Evolutionary conservation across 1,140 invertebrate genomes (phyloP).

Genomic region (Drosophila dunni): DNA sequence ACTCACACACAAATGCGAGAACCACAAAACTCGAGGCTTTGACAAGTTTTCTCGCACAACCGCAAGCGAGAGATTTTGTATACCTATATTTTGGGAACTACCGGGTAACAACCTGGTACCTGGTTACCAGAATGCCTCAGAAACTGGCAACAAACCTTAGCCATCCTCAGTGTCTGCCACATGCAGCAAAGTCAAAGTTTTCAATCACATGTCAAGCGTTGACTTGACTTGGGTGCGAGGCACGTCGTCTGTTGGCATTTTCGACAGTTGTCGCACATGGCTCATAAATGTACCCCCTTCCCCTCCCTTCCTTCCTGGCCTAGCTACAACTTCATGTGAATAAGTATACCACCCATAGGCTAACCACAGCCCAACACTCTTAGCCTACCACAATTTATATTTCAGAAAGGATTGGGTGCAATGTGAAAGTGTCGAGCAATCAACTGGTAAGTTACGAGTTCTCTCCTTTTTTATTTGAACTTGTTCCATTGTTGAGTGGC

Average conservation of each 20-base stretch:
- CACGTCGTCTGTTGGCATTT: constrained; percentile 58
- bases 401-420: constrained; percentile 1
- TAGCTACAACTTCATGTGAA: neutral
- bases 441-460: constrained; percentile 55
- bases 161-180: constrained; percentile 57
- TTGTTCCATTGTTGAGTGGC: neutral
- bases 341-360: constrained; percentile 25
- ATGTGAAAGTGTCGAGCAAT: constrained; percentile 57
- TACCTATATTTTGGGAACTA: constrained; percentile 26
- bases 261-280: constrained; percentile 76
- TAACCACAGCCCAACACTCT: constrained; percentile 70
- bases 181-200: constrained; percentile 82
- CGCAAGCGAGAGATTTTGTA: constrained; percentile 33
- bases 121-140: constrained; percentile 8
- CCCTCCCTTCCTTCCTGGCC: neutral
- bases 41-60: constrained; percentile 44
- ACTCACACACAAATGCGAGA: neutral
- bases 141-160: constrained; percentile 10
- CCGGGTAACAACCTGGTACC: constrained; percentile 14
- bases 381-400: constrained; percentile 67
- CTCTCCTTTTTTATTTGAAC: neutral
- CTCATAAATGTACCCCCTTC: constrained; percentile 75
- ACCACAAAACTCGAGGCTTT: constrained; percentile 33
- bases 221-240: constrained; percentile 69
- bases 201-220: constrained; percentile 81